Conservation (phyloP, 2,888 invertebrate genomes). For the Archaeoteleia sp. region DNA sequence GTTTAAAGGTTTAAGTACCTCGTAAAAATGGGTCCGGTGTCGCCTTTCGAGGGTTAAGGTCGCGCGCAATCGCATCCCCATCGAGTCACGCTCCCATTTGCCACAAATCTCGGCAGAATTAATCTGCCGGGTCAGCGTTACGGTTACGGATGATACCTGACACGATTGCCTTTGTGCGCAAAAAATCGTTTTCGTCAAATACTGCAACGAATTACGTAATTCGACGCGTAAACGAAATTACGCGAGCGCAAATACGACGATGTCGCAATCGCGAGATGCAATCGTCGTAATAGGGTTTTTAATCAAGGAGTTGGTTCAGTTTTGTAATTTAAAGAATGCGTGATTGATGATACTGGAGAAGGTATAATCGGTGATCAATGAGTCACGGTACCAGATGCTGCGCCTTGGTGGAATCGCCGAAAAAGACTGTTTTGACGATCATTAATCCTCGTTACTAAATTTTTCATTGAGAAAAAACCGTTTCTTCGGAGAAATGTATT, state of each 20-base stretch:
- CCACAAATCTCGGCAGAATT: constrained; percentile 58
- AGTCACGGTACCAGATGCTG: constrained; percentile 23
- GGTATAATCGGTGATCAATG: constrained; percentile 10
- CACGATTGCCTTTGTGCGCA: constrained; percentile 20
- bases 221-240: too few relatives aligned
- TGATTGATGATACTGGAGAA: constrained; percentile 23
- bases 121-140: constrained; percentile 53
- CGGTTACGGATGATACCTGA: constrained; percentile 48
- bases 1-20: constrained; percentile 74
- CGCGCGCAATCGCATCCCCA: constrained; percentile 47
- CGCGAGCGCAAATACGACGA: too few relatives aligned
- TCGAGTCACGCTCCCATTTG: constrained; percentile 29
- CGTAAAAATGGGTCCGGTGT: constrained; percentile 68
- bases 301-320: neutral
- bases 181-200: too few relatives aligned
- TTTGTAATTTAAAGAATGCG: constrained; percentile 7
- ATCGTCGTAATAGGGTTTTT: neutral
- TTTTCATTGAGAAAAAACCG: constrained; percentile 12
- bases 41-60: constrained; percentile 56
- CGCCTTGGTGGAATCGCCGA: neutral
- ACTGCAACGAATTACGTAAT: too few relatives aligned
- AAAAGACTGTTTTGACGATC: constrained; percentile 14
- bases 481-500: constrained; percentile 1
- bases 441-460: constrained; percentile 47
- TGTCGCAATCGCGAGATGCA: too few relatives aligned